Evolutionary conservation across 2,888 invertebrate genomes (phyloP).

Genomic region (Pantelozetes paolii): DNA sequence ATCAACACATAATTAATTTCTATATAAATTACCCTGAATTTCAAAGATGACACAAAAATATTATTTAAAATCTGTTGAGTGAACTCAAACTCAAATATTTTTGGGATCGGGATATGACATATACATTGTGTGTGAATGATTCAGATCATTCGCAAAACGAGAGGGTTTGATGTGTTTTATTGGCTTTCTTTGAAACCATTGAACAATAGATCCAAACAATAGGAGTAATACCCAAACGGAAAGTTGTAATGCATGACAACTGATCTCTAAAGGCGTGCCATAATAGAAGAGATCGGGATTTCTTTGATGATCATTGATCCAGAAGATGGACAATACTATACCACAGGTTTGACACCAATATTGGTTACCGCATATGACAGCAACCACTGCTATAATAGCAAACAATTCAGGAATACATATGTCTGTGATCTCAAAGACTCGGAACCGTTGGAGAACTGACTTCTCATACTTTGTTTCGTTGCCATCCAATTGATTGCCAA

Average conservation of each 20-base stretch:
- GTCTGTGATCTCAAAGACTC: constrained; percentile 16
- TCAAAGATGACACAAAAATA: too few species aligned
- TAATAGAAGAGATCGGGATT: constrained; percentile 23
- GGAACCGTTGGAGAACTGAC: background rate
- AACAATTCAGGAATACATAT: constrained; percentile 34
- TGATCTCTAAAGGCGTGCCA: background rate
- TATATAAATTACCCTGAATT: too few species aligned
- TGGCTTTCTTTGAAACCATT: background rate
- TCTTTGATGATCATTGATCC: constrained; percentile 40
- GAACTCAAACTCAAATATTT: too few species aligned
- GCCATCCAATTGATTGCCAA: background rate
- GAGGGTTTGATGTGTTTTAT: background rate
- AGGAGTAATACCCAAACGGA: constrained; percentile 27
- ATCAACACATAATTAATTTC: too few species aligned
- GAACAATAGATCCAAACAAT: background rate
- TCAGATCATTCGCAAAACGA: too few species aligned
- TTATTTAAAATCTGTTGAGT: too few species aligned
- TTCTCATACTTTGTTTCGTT: background rate
- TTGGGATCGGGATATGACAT: too few species aligned
- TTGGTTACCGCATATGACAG: constrained; percentile 1
- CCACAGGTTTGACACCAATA: constrained; percentile 32
- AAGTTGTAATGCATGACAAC: constrained; percentile 37
- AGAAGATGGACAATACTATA: constrained; percentile 30
- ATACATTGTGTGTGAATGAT: too few species aligned
- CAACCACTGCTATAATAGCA: constrained; percentile 11